Evolutionary conservation across 2,888 invertebrate species (phyloP).

Genomic region (Eremobia ochroleuca): DNA sequence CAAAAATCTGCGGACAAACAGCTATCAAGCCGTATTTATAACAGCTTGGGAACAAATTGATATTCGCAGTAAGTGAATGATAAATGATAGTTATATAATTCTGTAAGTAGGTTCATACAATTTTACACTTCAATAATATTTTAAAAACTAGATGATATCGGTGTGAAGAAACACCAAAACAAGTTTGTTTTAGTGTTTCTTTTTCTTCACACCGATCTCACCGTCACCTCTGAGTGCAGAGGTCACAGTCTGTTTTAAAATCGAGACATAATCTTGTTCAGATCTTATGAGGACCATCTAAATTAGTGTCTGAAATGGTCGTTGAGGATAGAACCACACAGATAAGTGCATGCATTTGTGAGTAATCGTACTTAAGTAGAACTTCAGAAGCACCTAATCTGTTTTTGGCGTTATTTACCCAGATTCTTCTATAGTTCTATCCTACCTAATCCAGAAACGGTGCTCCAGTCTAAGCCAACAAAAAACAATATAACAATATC

Average conservation of each 20-base stretch:
- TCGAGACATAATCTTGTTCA: too few species aligned
- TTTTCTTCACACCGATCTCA: too few species aligned
- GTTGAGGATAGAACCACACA: background rate
- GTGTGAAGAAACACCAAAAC: background rate
- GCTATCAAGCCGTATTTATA: background rate
- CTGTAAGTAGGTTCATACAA: background rate
- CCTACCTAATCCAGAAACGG: background rate
- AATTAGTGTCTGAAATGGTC: background rate
- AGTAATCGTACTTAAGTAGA: background rate
- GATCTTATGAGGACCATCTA: too few species aligned
- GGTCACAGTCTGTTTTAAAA: background rate
- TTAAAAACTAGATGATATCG: background rate
- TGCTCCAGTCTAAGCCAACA: slow-evolving; percentile 6
- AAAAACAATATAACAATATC: slow-evolving; percentile 43
- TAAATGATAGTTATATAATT: background rate
- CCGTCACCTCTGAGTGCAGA: too few species aligned
- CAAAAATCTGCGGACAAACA: background rate
- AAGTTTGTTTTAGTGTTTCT: too few species aligned
- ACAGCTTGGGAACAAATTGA: background rate
- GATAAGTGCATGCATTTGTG: background rate
- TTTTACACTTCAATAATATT: background rate
- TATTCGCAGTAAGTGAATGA: background rate
- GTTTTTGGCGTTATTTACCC: background rate
- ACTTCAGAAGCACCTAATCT: background rate
- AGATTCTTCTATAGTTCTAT: background rate